Percentiles rank a stretch among this genome's conserved stretches.
These are phyloP conservation scores for Drosophila setifemur DNA, from an alignment of 1,140 invertebrate species.

Conservation along the genomic window DNA sequence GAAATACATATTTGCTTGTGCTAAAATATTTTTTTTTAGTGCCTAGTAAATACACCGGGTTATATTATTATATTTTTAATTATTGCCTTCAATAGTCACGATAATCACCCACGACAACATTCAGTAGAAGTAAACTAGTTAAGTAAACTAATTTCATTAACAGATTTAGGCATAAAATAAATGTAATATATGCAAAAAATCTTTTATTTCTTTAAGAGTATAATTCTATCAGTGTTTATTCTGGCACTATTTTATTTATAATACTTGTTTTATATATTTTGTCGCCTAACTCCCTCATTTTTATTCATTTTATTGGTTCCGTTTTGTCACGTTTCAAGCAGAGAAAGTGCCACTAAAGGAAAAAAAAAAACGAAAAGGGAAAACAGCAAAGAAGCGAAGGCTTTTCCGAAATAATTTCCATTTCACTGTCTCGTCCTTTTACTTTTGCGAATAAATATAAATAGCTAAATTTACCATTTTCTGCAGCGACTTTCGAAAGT, in stretches of 20 bases:
- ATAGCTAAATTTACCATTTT: conserved; percentile 75
- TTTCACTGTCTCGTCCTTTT: conserved; percentile 18
- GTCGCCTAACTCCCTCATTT: background rate
- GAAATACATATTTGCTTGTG: too few relatives aligned
- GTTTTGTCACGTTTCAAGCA: conserved; percentile 66
- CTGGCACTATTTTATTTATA: background rate
- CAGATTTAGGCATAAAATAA: too few relatives aligned
- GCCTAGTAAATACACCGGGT: too few relatives aligned
- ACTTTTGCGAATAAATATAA: conserved; percentile 52
- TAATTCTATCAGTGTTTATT: too few relatives aligned
- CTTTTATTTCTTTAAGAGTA: too few relatives aligned
- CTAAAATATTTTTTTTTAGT: too few relatives aligned
- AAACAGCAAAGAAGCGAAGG: conserved; percentile 16
- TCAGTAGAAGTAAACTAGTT: too few relatives aligned
- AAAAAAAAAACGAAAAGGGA: conserved; percentile 1
- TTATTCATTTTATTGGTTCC: conserved; percentile 50
- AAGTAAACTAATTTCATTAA: too few relatives aligned
- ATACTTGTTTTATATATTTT: conserved; percentile 2
- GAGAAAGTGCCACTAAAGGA: conserved; percentile 23
- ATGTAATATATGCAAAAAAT: too few relatives aligned
- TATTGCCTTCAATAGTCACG: too few relatives aligned
- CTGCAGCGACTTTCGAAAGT: conserved; percentile 49
- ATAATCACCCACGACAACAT: too few relatives aligned
- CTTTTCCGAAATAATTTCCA: conserved; percentile 54
- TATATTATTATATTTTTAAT: too few relatives aligned